A percentile compares a stretch with the other conserved stretches of the same genome.
Evolutionary conservation across 2,797 vertebrate genomes (phyloP).

Genomic region (Florisuga fusca): DNA sequence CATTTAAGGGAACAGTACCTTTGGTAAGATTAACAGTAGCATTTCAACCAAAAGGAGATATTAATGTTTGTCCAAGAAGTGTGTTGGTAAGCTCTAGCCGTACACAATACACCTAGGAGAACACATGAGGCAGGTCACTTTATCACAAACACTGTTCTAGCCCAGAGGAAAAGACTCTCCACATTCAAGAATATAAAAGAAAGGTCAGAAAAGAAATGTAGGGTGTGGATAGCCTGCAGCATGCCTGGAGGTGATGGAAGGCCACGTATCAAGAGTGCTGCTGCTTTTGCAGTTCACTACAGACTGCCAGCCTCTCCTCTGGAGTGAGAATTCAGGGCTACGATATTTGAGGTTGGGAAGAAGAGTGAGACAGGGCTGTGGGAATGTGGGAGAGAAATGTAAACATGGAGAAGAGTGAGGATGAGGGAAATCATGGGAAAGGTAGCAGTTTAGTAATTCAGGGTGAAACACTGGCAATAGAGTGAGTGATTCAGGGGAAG

Average conservation of each 20-base stretch:
- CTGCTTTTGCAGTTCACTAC: neutral
- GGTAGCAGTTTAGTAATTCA: neutral
- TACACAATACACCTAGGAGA: neutral
- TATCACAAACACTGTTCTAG: neutral
- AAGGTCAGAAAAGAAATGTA: neutral
- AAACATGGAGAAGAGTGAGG: neutral
- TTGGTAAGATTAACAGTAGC: neutral
- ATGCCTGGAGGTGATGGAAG: neutral
- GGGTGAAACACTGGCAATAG: neutral
- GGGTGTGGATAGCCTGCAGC: neutral
- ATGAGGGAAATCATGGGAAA: neutral
- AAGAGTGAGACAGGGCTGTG: neutral
- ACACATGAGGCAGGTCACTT: neutral
- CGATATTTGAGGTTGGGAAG: neutral
- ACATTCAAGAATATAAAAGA: neutral
- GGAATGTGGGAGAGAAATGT: neutral
- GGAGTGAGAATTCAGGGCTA: neutral
- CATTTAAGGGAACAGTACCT: neutral
- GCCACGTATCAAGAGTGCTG: neutral
- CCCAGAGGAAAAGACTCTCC: neutral
- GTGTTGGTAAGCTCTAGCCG: neutral
- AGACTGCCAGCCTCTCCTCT: neutral
- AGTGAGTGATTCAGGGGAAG: neutral
- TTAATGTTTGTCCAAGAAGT: neutral
- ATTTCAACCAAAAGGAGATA: neutral